A percentile compares a stretch with the other conserved stretches of the same genome.
These are phyloP conservation scores for Bhutanitis thaidina DNA, from an alignment of 2,888 invertebrate genomes.

Conservation along the genomic window DNA sequence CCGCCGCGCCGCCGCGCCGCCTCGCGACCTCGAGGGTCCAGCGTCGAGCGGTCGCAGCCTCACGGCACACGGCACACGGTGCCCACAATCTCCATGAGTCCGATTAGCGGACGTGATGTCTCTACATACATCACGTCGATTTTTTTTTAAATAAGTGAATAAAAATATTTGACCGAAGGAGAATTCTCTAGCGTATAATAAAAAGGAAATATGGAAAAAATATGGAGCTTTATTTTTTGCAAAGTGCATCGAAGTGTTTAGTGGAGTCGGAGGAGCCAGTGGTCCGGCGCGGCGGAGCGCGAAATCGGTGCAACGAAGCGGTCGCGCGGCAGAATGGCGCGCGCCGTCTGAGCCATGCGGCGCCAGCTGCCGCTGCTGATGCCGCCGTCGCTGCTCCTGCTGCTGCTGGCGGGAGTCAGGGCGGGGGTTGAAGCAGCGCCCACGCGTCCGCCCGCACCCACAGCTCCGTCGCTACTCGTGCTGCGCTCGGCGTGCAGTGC, in stretches of 20 bases:
- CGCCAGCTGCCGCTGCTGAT: conserved; percentile 36
- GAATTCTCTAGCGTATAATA: too few relatives aligned
- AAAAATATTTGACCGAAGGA: too few relatives aligned
- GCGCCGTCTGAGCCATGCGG: conserved; percentile 33
- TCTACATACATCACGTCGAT: too few relatives aligned
- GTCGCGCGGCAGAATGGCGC: conserved; percentile 27
- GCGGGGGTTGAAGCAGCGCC: too few relatives aligned
- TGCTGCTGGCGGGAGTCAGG: conserved; percentile 23
- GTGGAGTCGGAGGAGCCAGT: conserved; percentile 22
- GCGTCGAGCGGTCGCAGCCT: conserved; percentile 10
- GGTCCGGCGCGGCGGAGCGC: conserved; percentile 39
- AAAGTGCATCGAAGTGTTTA: conserved; percentile 2
- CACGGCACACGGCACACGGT: background rate
- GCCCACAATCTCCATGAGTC: too few relatives aligned
- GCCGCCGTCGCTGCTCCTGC: conserved; percentile 25
- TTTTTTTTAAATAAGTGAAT: too few relatives aligned
- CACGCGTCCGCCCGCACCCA: background rate
- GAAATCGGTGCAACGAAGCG: conserved; percentile 32
- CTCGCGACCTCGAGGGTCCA: conserved; percentile 14
- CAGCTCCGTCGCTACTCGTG: conserved; percentile 39
- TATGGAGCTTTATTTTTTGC: background rate
- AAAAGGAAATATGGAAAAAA: too few relatives aligned
- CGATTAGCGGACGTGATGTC: too few relatives aligned
- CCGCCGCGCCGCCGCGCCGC: conserved; percentile 14
- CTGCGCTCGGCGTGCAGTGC: conserved; percentile 47